Percentiles rank a stretch among this genome's conserved stretches.
Evolutionary conservation across 2,888 invertebrate genomes (phyloP).

Genomic region (Sinopyrophorus schimmeli): DNA sequence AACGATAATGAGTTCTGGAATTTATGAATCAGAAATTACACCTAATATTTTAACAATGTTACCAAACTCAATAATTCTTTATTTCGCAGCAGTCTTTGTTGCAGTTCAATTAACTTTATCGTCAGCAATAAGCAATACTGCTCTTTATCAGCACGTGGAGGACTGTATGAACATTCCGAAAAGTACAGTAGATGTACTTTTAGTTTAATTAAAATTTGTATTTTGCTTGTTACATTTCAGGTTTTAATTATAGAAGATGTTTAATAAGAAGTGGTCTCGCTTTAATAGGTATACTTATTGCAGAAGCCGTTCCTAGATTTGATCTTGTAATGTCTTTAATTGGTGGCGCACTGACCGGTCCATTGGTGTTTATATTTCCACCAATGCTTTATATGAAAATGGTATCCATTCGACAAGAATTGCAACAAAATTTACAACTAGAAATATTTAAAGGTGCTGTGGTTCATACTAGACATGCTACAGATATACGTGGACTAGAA

Average conservation of each 20-base stretch:
- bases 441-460: too few species aligned
- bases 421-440: constrained; percentile 42
- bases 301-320: constrained; percentile 82
- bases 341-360: constrained; percentile 82
- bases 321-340: constrained; percentile 85
- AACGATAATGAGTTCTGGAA: constrained; percentile 63
- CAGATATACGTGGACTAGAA: constrained; percentile 40
- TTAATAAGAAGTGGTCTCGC: constrained; percentile 71
- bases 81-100: constrained; percentile 72
- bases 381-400: constrained; percentile 79
- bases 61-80: constrained; percentile 65
- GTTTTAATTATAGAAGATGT: constrained; percentile 74
- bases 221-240: constrained; percentile 57
- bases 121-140: constrained; percentile 76
- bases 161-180: constrained; percentile 69
- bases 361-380: constrained; percentile 82
- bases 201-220: not conserved
- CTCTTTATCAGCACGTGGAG: constrained; percentile 82
- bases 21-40: constrained; percentile 66
- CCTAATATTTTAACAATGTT: constrained; percentile 70
- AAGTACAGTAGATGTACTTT: not conserved
- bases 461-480: too few species aligned
- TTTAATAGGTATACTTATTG: constrained; percentile 72
- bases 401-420: constrained; percentile 56
- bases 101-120: constrained; percentile 78